Base-by-base conservation (phyloP, 1,140 invertebrate genomes). In the Triops longicaudatus region DNA sequence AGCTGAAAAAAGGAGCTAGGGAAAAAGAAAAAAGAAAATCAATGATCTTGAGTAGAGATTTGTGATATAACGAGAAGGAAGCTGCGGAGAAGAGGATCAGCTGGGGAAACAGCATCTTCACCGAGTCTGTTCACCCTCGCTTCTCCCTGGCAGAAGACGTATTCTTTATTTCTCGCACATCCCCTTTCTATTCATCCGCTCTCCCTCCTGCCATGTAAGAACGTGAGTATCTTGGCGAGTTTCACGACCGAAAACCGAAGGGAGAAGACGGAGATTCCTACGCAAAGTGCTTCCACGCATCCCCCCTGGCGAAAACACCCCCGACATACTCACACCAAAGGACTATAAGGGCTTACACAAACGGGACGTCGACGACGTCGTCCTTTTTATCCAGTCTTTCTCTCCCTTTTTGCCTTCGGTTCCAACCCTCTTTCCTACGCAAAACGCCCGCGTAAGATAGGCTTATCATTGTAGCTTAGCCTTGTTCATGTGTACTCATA, bases 41-140 rank as follows among this genome's bases (percentile, higher is more conserved):
- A 42, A 74, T 74, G 31, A 74, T 74, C 31, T 74, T 74, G 31
- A 74, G 73, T 41, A 43, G 31, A 74, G 31, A 42, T 37, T 41
- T 41, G 73, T 1, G 73, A n/a, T 74, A 28, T 42, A 31, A 37
- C 31, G 27, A 74, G n/a, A 37, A 14, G 73, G 28, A 37, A 63
- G 50, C 22, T 22, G 50, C 1, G 50, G 50, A 63, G 50, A 63
- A 63, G 22, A 63, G 50, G 50, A 63, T 63, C 50, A 63, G 50
- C 50, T 63, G 50, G 50, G 50, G 14, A 22, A 63, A 63, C 5
- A 17, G 22, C 22, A 17, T 63, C 50, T 63, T 22, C 31, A 37
- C 31, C 10, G 50, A 63, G 3, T 63, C 50, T 63, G 50, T 22
- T 63, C 50, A 63, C 50, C 50, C 50, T 63, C 50, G 50, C 14